These are phyloP conservation scores for Gymnobelideus leadbeateri DNA, from an alignment of 2,113 vertebrate genomes.

Conservation along the genomic window DNA sequence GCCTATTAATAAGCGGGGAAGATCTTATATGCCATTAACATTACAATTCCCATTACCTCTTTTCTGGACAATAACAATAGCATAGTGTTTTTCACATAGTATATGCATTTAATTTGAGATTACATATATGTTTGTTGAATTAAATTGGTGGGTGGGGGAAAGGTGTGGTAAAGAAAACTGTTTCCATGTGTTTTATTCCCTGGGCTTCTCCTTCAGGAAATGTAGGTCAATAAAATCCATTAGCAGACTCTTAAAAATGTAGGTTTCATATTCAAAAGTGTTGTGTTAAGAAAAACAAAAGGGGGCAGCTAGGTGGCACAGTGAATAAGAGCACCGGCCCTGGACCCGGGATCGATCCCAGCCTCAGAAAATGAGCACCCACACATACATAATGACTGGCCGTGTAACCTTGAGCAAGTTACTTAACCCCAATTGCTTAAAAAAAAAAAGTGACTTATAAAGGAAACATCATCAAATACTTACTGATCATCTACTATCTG, in stretches of 20 bases:
- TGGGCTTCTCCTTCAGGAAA: neutral
- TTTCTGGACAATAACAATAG: neutral
- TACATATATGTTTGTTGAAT: neutral
- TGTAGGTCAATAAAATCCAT: neutral
- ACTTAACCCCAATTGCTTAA: no score
- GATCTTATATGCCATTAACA: no score
- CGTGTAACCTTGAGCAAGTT: no score
- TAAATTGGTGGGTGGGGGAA: neutral
- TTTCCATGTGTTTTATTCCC: neutral
- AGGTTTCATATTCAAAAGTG: neutral
- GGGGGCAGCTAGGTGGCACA: no score
- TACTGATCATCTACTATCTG: neutral
- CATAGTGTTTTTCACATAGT: neutral
- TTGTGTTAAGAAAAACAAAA: neutral
- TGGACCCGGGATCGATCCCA: no score
- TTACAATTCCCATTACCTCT: neutral
- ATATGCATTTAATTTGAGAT: neutral
- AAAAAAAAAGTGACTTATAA: neutral
- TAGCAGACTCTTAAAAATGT: neutral
- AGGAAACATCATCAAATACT: neutral
- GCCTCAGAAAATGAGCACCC: no score
- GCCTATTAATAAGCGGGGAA: no score
- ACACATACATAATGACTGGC: no score
- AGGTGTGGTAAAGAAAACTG: neutral
- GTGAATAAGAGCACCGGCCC: no score